Evolutionary conservation across 2,797 vertebrate genomes (phyloP), one percentile per base, ranked within the genome.

Genomic region (Poecilia picta): DNA sequence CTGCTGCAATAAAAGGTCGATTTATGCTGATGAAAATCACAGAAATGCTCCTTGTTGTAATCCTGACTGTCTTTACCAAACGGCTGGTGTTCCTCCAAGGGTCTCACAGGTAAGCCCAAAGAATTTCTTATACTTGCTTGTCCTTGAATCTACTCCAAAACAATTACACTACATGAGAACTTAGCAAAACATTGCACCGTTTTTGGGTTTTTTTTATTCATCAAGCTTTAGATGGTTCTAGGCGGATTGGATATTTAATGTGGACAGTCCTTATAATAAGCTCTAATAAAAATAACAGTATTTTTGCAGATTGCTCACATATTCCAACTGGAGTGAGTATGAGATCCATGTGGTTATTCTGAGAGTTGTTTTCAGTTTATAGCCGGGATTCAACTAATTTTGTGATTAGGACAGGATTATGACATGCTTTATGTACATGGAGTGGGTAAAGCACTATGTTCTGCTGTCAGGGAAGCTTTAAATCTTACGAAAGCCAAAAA

Each of bases 81-180:
- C 2, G 5, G 31, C 72, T 13, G 74, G 8, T 59, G 74, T 31
- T 62, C n/a, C 39, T 68, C 33, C 25, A 33, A 20, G 8, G 66
- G 20, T 68, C 28, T 76, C 8, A 31, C 18, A 74, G 33, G 0
- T 83, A 85, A 86, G 86, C 64, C 77, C 70, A 43, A 74, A 76
- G 79, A 85, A 86, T 85, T 68, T 45, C 18, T 49, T 79, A 33
- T 68, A 77, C 75, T 88, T 87, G 41, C 76, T 53, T 5, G 10
- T 85, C 73, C 53, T 59, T 66, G n/a, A 66, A 7, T 18, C 45
- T 81, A 88, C 83, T 41, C 12, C 82, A 82, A 82, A 2, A 76
- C 49, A 68, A 66, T 86, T 83, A 76, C 78, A 53, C 23, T 23
- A 83, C 83, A 45, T 0, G 16, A 73, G 36, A 5, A 81, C 57